phyloP scores from a whole-genome alignment of 2,888 invertebrate species.

The Epinotia nisella region DNA sequence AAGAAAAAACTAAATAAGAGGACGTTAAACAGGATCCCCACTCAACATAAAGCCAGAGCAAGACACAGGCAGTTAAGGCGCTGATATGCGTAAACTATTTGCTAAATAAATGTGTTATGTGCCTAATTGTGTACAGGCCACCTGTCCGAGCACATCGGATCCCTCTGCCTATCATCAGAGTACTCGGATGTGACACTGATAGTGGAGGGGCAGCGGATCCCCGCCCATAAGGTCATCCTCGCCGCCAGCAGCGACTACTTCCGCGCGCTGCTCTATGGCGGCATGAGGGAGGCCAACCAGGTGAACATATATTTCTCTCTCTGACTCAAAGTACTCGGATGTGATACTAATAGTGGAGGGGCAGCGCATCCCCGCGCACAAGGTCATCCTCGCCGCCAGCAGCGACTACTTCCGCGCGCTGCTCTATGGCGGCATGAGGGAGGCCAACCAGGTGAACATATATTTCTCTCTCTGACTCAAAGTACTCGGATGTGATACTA shows the following conservation, averaged over 20 bases:
- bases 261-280: conserved; percentile 91
- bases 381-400: conserved; percentile 96
- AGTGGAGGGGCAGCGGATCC: conserved; percentile 89
- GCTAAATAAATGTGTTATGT: no score
- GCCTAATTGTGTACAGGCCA: conserved; percentile 74
- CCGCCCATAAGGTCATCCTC: conserved; percentile 90
- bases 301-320: conserved; percentile 81
- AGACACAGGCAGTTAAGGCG: no score
- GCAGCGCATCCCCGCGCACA: conserved; percentile 80
- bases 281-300: conserved; percentile 89
- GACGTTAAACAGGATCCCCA: no score
- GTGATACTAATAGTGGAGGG: conserved; percentile 94
- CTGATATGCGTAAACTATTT: no score
- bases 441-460: conserved; percentile 85
- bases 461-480: conserved; percentile 89
- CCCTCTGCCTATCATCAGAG: conserved; percentile 93
- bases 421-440: conserved; percentile 91
- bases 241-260: conserved; percentile 99
- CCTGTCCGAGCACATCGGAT: conserved; percentile 94
- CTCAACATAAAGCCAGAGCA: no score
- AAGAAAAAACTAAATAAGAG: no score
- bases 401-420: conserved; percentile 97
- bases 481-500: conserved; percentile 96
- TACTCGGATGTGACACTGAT: conserved; percentile 96
- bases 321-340: conserved; percentile 96